Conservation (phyloP, 2,113 vertebrate genomes). For the Heterotis niloticus region DNA sequence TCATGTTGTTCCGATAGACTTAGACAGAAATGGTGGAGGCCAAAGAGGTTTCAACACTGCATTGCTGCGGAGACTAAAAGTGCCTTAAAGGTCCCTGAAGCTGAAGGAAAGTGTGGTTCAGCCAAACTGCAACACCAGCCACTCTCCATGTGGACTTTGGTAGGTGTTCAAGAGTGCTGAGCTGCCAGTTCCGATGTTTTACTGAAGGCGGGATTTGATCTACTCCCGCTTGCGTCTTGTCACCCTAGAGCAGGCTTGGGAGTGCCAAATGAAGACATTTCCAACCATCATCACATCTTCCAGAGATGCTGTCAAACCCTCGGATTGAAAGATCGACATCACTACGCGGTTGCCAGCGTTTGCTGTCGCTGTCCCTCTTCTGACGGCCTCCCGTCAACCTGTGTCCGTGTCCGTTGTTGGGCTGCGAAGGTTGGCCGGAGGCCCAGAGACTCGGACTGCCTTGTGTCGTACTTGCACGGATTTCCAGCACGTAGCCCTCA, state of each 20-base stretch:
- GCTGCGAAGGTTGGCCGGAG: neutral
- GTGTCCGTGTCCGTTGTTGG: neutral
- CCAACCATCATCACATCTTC: too few relatives aligned
- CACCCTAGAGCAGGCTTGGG: too few relatives aligned
- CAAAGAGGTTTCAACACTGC: neutral
- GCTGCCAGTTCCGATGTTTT: too few relatives aligned
- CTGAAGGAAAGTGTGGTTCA: neutral
- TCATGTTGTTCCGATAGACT: too few relatives aligned
- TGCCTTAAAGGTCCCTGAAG: constrained; percentile 11
- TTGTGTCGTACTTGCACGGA: neutral
- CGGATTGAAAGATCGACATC: too few relatives aligned
- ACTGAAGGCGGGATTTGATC: too few relatives aligned
- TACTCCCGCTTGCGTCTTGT: too few relatives aligned
- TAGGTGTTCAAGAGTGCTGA: too few relatives aligned
- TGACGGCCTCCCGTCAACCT: neutral
- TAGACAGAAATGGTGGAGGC: neutral
- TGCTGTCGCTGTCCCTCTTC: too few relatives aligned
- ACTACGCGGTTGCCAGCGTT: neutral
- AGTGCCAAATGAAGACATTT: too few relatives aligned
- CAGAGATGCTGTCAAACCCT: too few relatives aligned
- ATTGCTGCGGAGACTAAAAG: constrained; percentile 8
- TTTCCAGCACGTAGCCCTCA: neutral
- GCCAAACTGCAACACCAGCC: neutral
- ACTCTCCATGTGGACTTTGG: too few relatives aligned
- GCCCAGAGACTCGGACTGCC: neutral